Evolutionary conservation across 2,888 invertebrate genomes (phyloP), one percentile per base, ranked within the genome.

Genomic region (Stictocephala bisonia): DNA sequence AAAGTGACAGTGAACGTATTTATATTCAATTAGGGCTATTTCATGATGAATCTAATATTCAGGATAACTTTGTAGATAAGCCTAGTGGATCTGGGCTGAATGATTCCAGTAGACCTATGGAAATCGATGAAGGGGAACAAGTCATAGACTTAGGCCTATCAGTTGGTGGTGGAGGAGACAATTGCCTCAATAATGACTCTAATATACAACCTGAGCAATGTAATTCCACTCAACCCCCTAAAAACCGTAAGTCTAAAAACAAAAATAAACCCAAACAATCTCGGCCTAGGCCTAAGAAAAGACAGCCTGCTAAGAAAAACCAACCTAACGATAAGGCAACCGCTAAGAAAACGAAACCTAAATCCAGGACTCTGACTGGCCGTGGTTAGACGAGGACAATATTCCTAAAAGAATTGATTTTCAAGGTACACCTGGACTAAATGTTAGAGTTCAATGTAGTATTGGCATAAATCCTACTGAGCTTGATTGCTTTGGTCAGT

Each of bases 111-210:
- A 11, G 11, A 50, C 50, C 50, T 50, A 24, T 51, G 51, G 50
- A 50, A 50, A 50, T 50, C 20, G 51, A 51, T 51, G 24, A 20
- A 20, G 51, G 24, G 51, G 51, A 51, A 22, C 51, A 51, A 51
- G 27, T 24, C 9, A 24, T 51, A 51, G 51, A 51, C 51, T 27
- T 51, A 24, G 51, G 51, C 51, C 51, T 13, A 51, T n/a, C 3
- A 26, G 51, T 51, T 51, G 51, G 51, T 51, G 51, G 51, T 51
- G 51, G 51, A 51, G 51, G 51, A 51, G 51, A 51, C 26, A 51
- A 51, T 51, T 51, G 51, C 26, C 51, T 50, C 18, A 50, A 50
- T 50, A 2, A 18, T 6, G 2, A 15, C 50, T 24, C 50, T 50
- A 50, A 18, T 50, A 6, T 50, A 50, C 3, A 50, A 50, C 50